phyloP scores from a whole-genome alignment of 2,797 vertebrate species.

The Stomatorhinus walkeri region DNA sequence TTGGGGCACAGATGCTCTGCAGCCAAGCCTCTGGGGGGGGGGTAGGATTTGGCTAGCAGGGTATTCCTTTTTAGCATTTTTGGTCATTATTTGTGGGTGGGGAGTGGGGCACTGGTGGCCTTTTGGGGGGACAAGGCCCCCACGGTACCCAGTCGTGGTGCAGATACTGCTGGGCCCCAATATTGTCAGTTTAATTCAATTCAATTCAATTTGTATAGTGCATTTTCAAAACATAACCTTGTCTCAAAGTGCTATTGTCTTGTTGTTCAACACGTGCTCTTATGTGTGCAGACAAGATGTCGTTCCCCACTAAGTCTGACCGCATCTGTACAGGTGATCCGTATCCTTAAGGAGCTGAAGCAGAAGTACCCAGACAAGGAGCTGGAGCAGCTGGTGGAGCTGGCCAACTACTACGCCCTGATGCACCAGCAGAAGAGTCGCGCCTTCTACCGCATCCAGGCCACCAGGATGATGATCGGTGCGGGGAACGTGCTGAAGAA shows the following conservation, averaged over 20 bases:
- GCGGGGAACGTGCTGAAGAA: conserved; percentile 88
- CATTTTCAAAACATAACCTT: too few relatives aligned
- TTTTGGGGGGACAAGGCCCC: background rate
- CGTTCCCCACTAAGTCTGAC: background rate
- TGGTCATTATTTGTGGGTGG: background rate
- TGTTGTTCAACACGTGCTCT: background rate
- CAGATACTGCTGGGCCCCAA: background rate
- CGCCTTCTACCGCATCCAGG: conserved; percentile 91
- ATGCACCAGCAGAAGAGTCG: conserved; percentile 94
- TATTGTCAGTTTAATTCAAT: background rate
- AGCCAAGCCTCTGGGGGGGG: background rate
- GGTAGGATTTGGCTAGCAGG: background rate
- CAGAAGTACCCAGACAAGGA: conserved; percentile 92
- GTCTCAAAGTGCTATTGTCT: background rate
- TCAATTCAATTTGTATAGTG: background rate
- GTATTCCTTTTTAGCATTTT: background rate
- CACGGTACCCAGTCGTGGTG: background rate
- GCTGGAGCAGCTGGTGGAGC: conserved; percentile 84
- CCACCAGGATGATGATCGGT: conserved; percentile 88
- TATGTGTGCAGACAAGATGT: background rate
- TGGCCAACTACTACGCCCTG: conserved; percentile 85
- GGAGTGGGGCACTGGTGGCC: background rate
- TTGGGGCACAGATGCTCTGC: background rate
- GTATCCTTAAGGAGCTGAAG: conserved; percentile 88
- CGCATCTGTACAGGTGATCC: conserved; percentile 64